Base-by-base conservation (phyloP, 2,113 vertebrate genomes). In the Neomonachus schauinslandi region DNA sequence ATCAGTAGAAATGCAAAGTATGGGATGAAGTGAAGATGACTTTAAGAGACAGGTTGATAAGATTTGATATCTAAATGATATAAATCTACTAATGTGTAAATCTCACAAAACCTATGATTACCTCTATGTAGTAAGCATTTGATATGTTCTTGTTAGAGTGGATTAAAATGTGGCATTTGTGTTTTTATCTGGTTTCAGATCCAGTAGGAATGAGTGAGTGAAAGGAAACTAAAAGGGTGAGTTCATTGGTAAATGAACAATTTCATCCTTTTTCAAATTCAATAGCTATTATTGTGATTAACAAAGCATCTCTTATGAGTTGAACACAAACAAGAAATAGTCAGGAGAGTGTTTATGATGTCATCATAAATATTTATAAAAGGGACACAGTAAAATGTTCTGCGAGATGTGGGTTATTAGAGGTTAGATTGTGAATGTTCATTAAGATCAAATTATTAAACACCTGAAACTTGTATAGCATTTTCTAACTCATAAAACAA, bases 91-190 rank as follows among this genome's bases (percentile, higher is more conserved):
- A 57, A 86, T n/a, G 7, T 76, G 46, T 55, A 63, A 65, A 65
- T 77, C 59, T 97, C 65, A 88, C 26, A 93, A 79, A 77, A 80
- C 5, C 59, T 71, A 18, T 14, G 3, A 5, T 39, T 55, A 19
- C 21, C 39, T 93, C n/a, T 57, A 31, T 1, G 31, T 31, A 46
- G 26, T 71, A 61, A 89, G 21, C 18, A 33, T 87, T 88, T 39
- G 55, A 12, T 67, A 77, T 42, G n/a, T 88, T 94, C 71, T 96
- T 81, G 12, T 76, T 53, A 21, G 94, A 98, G 57, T 69, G 51
- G 93, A 97, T 97, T 98, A 90, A 95, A 98, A 86, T 98, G 85
- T 8, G 14, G 22, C n/a, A 24, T 98, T 97, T 98, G 82, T 88
- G 82, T 97, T 85, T 96, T 83, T 55, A 59, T 97, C 93, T 63